These are phyloP conservation scores for Agrenia bidenticulata DNA, from an alignment of 2,888 invertebrate species.

Conservation along the genomic window DNA sequence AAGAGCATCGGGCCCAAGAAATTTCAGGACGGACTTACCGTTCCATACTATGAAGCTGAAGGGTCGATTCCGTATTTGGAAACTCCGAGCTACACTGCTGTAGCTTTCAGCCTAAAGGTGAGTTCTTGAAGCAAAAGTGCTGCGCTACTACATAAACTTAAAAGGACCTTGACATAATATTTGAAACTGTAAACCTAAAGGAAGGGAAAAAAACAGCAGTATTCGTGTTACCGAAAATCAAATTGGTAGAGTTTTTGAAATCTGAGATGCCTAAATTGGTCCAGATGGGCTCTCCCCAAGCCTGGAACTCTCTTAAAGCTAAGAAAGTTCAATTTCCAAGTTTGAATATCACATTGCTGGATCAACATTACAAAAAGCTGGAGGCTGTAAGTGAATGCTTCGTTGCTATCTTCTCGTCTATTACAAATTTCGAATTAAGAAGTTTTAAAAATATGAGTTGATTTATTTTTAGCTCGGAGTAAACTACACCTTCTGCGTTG, in stretches of 20 bases:
- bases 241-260: slow-evolving; percentile 37
- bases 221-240: slow-evolving; percentile 39
- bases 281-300: slow-evolving; percentile 27
- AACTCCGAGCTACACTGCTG: slow-evolving; percentile 35
- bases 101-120: slow-evolving; percentile 37
- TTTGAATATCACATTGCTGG: slow-evolving; percentile 40
- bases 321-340: slow-evolving; percentile 35
- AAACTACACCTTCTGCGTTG: slow-evolving; percentile 43
- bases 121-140: neutral
- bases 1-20: slow-evolving; percentile 29
- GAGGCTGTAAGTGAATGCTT: slow-evolving; percentile 38
- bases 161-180: neutral
- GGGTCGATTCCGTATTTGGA: slow-evolving; percentile 33
- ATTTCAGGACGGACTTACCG: slow-evolving; percentile 40
- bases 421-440: neutral
- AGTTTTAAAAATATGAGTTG: no score
- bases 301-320: slow-evolving; percentile 27
- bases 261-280: slow-evolving; percentile 32
- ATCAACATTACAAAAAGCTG: slow-evolving; percentile 45
- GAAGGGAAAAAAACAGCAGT: slow-evolving; percentile 39
- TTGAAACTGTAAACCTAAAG: slow-evolving; percentile 13
- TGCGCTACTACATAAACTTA: neutral
- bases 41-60: slow-evolving; percentile 36
- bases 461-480: slow-evolving; percentile 38
- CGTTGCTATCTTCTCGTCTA: neutral